Conservation (phyloP, 2,888 invertebrate genomes). For the Lasioglossum pauxillum region DNA sequence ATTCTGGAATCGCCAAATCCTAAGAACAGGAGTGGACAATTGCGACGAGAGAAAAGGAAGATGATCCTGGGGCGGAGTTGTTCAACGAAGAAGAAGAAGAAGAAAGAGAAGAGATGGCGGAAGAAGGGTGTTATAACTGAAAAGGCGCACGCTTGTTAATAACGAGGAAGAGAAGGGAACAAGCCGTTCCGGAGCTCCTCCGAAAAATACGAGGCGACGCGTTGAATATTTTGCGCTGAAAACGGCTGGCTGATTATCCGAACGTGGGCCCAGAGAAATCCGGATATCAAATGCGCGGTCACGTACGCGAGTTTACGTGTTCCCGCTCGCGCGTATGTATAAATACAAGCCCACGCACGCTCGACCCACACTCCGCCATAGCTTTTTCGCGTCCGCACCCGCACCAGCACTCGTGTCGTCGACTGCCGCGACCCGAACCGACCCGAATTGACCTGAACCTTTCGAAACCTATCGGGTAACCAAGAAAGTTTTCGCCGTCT, state of each 20-base stretch:
- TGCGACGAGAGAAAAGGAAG: background rate
- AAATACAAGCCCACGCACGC: constrained; percentile 39
- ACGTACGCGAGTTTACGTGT: constrained; percentile 46
- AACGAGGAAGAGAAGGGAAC: constrained; percentile 3
- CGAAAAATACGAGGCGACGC: constrained; percentile 25
- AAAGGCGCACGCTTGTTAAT: constrained; percentile 17
- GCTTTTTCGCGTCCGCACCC: background rate
- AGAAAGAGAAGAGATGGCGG: background rate
- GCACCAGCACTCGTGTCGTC: constrained; percentile 29
- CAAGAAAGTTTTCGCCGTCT: background rate
- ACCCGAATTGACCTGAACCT: background rate
- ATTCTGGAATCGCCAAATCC: background rate
- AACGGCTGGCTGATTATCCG: constrained; percentile 42
- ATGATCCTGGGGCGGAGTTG: background rate
- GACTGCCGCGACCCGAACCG: constrained; percentile 24
- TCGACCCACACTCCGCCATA: constrained; percentile 52
- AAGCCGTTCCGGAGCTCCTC: constrained; percentile 6
- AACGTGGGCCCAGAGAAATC: constrained; percentile 43
- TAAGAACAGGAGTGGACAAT: background rate
- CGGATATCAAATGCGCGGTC: constrained; percentile 55
- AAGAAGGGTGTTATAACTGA: constrained; percentile 15
- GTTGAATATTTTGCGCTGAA: constrained; percentile 37
- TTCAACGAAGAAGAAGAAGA: background rate
- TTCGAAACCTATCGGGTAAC: background rate
- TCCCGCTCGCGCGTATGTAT: constrained; percentile 45